These are phyloP conservation scores for Pipra filicauda DNA, from an alignment of 2,113 vertebrate species.

Conservation along the genomic window DNA sequence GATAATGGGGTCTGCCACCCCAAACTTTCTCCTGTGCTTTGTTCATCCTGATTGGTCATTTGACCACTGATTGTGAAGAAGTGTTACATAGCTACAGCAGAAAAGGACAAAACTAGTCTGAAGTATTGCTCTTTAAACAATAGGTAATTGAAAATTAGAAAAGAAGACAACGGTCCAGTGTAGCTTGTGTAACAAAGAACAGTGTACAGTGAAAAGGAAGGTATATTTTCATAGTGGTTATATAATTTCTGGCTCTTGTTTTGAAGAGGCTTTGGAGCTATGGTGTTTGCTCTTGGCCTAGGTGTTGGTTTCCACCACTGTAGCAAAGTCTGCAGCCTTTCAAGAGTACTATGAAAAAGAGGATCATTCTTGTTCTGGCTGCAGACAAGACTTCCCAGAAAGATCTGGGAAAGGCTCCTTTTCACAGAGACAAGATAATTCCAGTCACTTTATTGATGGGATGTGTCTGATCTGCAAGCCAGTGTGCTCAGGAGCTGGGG, in stretches of 20 bases:
- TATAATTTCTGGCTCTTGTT: background rate
- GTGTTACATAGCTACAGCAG: background rate
- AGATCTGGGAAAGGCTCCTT: background rate
- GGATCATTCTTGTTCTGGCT: background rate
- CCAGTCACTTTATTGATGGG: background rate
- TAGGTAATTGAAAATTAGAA: background rate
- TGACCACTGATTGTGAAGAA: background rate
- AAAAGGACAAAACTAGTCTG: background rate
- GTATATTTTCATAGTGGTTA: background rate
- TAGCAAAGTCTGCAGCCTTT: background rate
- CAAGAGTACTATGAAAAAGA: background rate
- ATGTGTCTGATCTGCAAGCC: background rate
- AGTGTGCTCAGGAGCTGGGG: background rate
- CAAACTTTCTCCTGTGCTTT: background rate
- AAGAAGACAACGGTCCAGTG: background rate
- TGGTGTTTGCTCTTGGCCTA: background rate
- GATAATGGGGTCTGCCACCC: background rate
- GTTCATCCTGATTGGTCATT: rapidly evolving
- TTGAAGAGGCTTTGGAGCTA: background rate
- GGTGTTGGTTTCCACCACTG: background rate
- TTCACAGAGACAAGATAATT: background rate
- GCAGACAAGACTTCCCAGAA: background rate
- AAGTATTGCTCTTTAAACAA: background rate
- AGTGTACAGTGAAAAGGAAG: background rate
- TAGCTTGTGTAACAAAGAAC: background rate